Evolutionary conservation across 2,113 vertebrate genomes (phyloP), one percentile per base, ranked within the genome.

Genomic region (Cephalopholis sonnerati): DNA sequence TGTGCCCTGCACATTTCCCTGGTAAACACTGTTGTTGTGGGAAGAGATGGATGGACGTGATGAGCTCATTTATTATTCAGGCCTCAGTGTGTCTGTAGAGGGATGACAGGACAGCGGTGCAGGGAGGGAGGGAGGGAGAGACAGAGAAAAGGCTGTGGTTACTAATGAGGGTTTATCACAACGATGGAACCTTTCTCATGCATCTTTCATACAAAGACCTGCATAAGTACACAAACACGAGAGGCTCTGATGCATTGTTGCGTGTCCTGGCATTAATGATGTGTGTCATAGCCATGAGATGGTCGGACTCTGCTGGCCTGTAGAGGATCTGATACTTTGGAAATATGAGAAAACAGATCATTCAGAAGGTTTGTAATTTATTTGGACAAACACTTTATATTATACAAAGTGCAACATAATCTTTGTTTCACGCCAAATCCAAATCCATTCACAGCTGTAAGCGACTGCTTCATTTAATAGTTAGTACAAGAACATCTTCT

Each of bases 11-110:
- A 32, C 53, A 29, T 22, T 32, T 65, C 57, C 61, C 61, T 10
- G n/a, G 84, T 86, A 87, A 88, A 90, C 84, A 71, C 63, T 68
- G 81, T 18, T 80, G 77, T 51, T 65, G 69, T 82, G 73, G 36
- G 73, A 57, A 73, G 85, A 88, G 61, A 83, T 15, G 79, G 81
- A 90, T 74, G 82, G 72, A 85, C 86, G 83, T 68, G 91, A 87
- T 83, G 81, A 74, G 63, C 77, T 71, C 77, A 84, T 93, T 93
- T 87, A 88, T 93, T 89, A 94, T 94, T 90, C 91, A 90, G 54
- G 48, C 59, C 78, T 79, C 54, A 66, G 82, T 44, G 87, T 64
- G 76, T 66, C 72, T 78, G 74, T 58, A 69, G 85, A 74, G 76
- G 77, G 82, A 89, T 89, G 77, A 72, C 77, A 77, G 86, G 73